Evolutionary conservation across 2,888 invertebrate genomes (phyloP), one percentile per base, ranked within the genome.

Genomic region (Anthrax anthrax): DNA sequence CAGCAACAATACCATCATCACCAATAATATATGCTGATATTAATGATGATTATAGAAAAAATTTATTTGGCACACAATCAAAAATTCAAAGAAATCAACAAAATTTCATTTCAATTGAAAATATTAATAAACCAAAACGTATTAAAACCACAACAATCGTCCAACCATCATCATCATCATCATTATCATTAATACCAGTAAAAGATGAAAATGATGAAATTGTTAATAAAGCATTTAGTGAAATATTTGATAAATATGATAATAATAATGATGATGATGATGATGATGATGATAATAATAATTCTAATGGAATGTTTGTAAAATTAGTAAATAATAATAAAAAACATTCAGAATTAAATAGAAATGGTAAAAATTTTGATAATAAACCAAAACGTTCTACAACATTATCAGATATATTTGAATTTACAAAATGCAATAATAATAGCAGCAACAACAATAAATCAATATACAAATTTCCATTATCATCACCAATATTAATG

Each of bases 151-250:
- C 23, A 6, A 8, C 23, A n/a, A n/a, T n/a, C n/a, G n/a, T n/a
- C n/a, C n/a, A n/a, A n/a, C n/a, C n/a, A n/a, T n/a, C n/a, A n/a
- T n/a, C n/a, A n/a, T n/a, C n/a, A n/a, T n/a, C n/a, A n/a, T n/a
- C n/a, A n/a, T n/a, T n/a, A n/a, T n/a, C n/a, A n/a, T n/a, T 23
- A 23, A 23, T 23, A n/a, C 23, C 19, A 13, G 36, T 36, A n/a
- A 37, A 32, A 32, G 36, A n/a, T 16, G 36, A 36, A 16, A 49
- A 42, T 12, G 50, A 61, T 10, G 58, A 56, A 32, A 59, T 67
- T 46, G 64, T 67, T 4, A 63, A 65, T 46, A 60, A 60, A 13
- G 65, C 65, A 12, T 67, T 66, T 39, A 63, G 63, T 44, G 67
- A 59, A 44, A 64, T 64, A 23, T 65, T 67, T 27, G 41, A 44